Conservation (phyloP, 2,888 invertebrate genomes). For the Platypus cylindrus region DNA sequence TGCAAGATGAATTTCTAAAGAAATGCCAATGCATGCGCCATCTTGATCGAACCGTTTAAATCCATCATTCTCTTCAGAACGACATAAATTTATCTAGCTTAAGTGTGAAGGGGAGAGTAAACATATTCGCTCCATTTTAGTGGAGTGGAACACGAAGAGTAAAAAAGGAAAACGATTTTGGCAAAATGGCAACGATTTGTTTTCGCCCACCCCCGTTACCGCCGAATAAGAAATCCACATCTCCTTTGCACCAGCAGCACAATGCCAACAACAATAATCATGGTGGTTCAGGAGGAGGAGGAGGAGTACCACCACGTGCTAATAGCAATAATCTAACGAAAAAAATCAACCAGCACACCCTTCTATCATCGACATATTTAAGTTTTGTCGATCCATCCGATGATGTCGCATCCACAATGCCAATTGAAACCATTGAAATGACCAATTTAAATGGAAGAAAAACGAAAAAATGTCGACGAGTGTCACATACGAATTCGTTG, state of each 20-base stretch:
- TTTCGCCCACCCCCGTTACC: conserved; percentile 46
- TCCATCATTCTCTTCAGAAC: conserved; percentile 9
- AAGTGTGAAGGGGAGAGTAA: conserved; percentile 7
- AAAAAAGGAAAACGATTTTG: not conserved
- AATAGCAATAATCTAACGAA: not conserved
- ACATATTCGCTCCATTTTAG: conserved; percentile 3
- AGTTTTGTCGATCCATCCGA: conserved; percentile 45
- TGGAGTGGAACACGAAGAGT: not conserved
- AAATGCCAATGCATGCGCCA: conserved; percentile 9
- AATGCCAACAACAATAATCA: too few relatives aligned
- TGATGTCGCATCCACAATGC: conserved; percentile 33
- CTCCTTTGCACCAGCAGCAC: too few relatives aligned
- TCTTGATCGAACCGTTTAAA: conserved; percentile 9
- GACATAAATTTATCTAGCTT: conserved; percentile 5
- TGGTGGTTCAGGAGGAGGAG: too few relatives aligned
- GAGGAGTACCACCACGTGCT: not conserved
- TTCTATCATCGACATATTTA: conserved; percentile 42
- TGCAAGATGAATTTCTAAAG: conserved; percentile 12
- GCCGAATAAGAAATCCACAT: conserved; percentile 37
- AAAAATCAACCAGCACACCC: conserved; percentile 11
- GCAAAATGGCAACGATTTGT: conserved; percentile 43
- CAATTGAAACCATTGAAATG: conserved; percentile 24
- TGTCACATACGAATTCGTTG: conserved; percentile 38
- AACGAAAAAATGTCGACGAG: conserved; percentile 23
- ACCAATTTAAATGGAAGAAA: conserved; percentile 17